Percentiles rank a stretch among this genome's conserved stretches.
phyloP scores from a whole-genome alignment of 2,888 invertebrate species.

The Pseudolycoriella hygida region DNA sequence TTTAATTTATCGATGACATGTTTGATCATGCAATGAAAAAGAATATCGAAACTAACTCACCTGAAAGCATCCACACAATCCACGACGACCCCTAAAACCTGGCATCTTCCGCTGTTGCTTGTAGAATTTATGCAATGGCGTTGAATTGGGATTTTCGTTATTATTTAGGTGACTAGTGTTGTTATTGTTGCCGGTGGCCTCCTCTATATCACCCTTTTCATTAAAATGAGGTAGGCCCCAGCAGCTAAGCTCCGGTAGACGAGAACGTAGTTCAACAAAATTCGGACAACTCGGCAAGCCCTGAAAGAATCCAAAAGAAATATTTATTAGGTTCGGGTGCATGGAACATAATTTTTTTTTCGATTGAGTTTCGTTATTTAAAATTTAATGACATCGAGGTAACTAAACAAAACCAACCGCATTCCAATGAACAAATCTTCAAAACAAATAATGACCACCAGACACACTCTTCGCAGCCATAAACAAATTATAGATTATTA shows the following conservation, averaged over 20 bases:
- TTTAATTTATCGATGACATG: no score
- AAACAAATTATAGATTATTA: no score
- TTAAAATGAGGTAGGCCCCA: conserved; percentile 19
- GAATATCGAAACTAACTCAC: conserved; percentile 28
- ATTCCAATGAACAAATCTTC: no score
- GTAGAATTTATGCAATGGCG: conserved; percentile 28
- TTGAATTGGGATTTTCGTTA: conserved; percentile 11
- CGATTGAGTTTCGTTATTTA: no score
- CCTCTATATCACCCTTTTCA: conserved; percentile 5
- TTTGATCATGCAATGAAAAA: no score
- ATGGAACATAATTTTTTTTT: no score
- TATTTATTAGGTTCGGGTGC: no score
- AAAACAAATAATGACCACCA: no score
- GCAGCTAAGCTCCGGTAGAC: conserved; percentile 38
- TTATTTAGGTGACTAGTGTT: conserved; percentile 7
- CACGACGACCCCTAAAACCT: conserved; percentile 39
- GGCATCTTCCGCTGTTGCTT: conserved; percentile 39
- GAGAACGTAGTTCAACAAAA: conserved; percentile 43
- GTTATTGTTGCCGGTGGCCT: conserved; percentile 11
- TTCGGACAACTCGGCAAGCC: conserved; percentile 53
- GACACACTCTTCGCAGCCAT: no score
- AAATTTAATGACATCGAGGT: no score
- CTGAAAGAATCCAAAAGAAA: conserved; percentile 29
- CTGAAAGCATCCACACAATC: conserved; percentile 68
- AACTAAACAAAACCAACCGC: no score